Evolutionary conservation across 2,113 vertebrate species (phyloP).

Genomic region (Nestor notabilis): DNA sequence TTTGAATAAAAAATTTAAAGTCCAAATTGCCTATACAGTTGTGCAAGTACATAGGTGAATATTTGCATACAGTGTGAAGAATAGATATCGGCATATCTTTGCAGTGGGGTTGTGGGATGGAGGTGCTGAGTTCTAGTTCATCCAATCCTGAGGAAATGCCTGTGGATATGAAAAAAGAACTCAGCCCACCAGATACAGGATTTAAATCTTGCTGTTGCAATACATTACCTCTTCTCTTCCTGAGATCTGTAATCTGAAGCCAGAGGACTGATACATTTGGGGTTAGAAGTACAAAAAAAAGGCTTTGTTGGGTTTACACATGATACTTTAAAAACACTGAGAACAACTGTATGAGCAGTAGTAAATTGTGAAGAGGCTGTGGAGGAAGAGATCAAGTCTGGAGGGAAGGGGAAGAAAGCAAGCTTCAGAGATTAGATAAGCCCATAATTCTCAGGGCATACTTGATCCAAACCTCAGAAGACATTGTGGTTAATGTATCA

Average conservation of each 20-base stretch:
- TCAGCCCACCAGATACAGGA: not conserved
- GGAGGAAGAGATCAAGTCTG: not conserved
- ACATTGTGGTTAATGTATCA: not conserved
- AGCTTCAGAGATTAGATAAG: conserved; percentile 41
- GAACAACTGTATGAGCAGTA: not conserved
- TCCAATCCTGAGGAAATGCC: not conserved
- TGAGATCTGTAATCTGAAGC: not conserved
- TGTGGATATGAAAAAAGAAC: not conserved
- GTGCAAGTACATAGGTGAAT: not conserved
- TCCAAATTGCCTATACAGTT: not conserved
- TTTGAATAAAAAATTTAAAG: not conserved
- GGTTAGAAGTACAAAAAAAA: not conserved
- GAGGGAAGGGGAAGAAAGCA: not conserved
- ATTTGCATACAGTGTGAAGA: not conserved
- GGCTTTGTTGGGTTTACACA: not conserved
- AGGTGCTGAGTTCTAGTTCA: not conserved
- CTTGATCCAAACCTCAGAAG: conserved; percentile 32
- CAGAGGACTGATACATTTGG: not conserved
- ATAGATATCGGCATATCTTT: not conserved
- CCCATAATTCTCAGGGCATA: not conserved
- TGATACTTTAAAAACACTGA: not conserved
- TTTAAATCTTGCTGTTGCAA: not conserved
- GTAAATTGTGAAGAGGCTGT: not conserved
- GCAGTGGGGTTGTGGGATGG: not conserved
- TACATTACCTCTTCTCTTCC: not conserved